Percentiles rank a stretch among this genome's conserved stretches.
phyloP scores from a whole-genome alignment of 2,113 vertebrate species.

The Myrmophylax atrothorax region DNA sequence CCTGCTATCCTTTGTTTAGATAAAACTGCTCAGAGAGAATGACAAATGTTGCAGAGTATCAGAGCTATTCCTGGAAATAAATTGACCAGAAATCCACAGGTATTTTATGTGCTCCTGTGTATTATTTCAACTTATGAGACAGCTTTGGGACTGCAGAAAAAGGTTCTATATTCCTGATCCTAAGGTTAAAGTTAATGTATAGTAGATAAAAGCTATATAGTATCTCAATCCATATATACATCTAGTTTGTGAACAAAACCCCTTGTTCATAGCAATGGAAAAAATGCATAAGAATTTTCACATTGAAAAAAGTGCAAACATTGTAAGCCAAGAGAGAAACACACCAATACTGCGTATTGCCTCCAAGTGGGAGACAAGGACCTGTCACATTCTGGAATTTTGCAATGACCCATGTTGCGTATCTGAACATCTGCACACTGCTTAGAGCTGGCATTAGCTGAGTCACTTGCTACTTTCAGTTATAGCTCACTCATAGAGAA shows the following conservation, averaged over 20 bases:
- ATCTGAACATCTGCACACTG: not conserved
- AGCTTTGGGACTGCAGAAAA: not conserved
- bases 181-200: not conserved
- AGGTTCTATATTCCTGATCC: not conserved
- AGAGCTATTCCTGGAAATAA: not conserved
- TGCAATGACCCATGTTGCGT: not conserved
- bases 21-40: not conserved
- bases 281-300: not conserved
- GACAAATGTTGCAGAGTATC: not conserved
- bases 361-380: not conserved
- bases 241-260: not conserved
- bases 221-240: not conserved
- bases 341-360: not conserved
- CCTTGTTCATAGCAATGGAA: not conserved
- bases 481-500: conserved; percentile 9
- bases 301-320: not conserved
- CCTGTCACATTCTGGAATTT: not conserved
- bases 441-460: not conserved
- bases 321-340: not conserved
- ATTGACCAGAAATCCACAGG: not conserved
- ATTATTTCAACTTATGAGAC: not conserved
- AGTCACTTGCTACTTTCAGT: conserved; percentile 22
- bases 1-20: not conserved
- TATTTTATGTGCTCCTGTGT: not conserved
- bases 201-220: not conserved